A percentile compares a stretch with the other conserved stretches of the same genome.
phyloP scores from a whole-genome alignment of 1,140 invertebrate genomes.

The Chlorops oryzae region DNA sequence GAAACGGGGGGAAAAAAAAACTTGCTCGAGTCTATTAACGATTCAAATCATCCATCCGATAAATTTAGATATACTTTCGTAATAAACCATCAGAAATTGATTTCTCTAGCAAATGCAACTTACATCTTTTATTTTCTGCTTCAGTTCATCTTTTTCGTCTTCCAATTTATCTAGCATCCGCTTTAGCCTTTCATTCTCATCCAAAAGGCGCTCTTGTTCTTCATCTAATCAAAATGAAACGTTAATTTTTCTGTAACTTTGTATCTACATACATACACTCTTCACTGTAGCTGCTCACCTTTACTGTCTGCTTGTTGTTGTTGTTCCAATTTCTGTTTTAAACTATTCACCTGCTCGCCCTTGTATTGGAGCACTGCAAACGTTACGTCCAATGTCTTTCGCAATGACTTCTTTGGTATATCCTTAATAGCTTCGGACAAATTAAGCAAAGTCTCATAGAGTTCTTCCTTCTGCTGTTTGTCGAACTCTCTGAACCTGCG shows the following conservation, averaged over 20 bases:
- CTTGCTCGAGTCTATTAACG: neutral
- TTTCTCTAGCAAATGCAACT: too few species aligned
- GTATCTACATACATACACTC: too few species aligned
- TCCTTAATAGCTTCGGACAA: slow-evolving; percentile 29
- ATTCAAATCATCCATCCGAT: too few species aligned
- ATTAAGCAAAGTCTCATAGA: slow-evolving; percentile 38
- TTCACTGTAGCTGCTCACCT: too few species aligned
- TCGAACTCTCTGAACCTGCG: slow-evolving; percentile 39
- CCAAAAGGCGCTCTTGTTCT: slow-evolving; percentile 26
- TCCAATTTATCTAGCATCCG: slow-evolving; percentile 38
- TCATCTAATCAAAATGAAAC: too few species aligned
- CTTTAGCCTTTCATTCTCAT: slow-evolving; percentile 43
- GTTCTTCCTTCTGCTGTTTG: slow-evolving; percentile 36
- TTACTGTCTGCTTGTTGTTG: slow-evolving; percentile 3
- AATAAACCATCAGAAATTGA: neutral
- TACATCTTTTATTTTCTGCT: slow-evolving; percentile 33
- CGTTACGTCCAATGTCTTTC: slow-evolving; percentile 36
- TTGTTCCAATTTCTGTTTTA: slow-evolving; percentile 8
- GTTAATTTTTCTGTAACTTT: too few species aligned
- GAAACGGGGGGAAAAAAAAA: neutral
- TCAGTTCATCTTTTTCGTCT: slow-evolving; percentile 26
- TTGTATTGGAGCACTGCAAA: slow-evolving; percentile 40
- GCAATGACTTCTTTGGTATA: slow-evolving; percentile 36
- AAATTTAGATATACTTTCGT: neutral
- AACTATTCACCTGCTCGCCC: slow-evolving; percentile 26